Conservation (phyloP, 2,888 invertebrate genomes). For the Anoplius nigerrimus region DNA sequence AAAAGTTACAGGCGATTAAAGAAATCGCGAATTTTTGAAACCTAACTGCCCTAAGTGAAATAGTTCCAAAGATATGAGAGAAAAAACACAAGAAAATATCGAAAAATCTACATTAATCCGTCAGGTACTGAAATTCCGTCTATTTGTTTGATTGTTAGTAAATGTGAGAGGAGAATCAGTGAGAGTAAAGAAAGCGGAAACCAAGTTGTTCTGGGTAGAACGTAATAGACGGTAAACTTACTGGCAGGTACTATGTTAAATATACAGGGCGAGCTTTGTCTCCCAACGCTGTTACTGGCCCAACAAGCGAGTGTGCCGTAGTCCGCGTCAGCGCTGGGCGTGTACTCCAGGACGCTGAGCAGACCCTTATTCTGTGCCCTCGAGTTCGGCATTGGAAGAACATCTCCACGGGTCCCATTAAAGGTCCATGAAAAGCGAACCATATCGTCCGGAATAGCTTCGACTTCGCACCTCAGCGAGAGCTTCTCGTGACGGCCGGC, state of each 20-base stretch:
- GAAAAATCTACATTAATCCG: too few species aligned
- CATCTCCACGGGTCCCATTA: conserved; percentile 85
- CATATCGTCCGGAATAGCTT: conserved; percentile 84
- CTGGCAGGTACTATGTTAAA: conserved; percentile 89
- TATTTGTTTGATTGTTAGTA: too few species aligned
- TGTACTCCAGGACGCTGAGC: conserved; percentile 78
- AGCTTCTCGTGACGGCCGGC: conserved; percentile 85
- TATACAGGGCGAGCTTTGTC: conserved; percentile 87
- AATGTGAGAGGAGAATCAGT: too few species aligned
- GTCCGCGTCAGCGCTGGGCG: conserved; percentile 78
- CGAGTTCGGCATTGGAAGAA: conserved; percentile 83
- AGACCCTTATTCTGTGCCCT: conserved; percentile 77
- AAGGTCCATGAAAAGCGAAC: conserved; percentile 90
- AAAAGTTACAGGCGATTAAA: too few species aligned
- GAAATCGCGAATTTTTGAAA: too few species aligned
- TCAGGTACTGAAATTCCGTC: too few species aligned
- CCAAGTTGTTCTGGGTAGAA: too few species aligned
- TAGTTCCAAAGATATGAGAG: too few species aligned
- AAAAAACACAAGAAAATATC: too few species aligned
- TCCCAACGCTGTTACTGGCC: conserved; percentile 90
- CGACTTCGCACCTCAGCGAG: conserved; percentile 87
- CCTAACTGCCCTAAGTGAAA: too few species aligned
- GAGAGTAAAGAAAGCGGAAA: too few species aligned
- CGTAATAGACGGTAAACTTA: too few species aligned
- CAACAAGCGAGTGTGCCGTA: conserved; percentile 91